These are phyloP conservation scores for Rhinella marina DNA, from an alignment of 2,797 vertebrate genomes.

Conservation along the genomic window DNA sequence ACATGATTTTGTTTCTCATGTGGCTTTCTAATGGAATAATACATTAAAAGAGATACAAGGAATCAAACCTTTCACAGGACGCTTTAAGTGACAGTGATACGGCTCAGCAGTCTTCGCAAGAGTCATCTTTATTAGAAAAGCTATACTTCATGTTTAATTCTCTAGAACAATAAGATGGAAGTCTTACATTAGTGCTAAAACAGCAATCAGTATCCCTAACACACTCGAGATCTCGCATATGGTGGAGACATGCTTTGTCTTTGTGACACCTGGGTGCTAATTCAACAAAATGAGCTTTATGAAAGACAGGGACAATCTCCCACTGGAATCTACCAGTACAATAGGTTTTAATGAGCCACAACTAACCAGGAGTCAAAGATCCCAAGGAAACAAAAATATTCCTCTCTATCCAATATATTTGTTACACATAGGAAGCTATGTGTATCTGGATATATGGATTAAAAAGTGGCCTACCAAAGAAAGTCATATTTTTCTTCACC, in stretches of 20 bases:
- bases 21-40: slow-evolving; percentile 36
- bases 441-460: neutral
- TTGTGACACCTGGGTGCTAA: neutral
- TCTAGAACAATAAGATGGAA: slow-evolving; percentile 26
- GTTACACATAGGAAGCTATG: neutral
- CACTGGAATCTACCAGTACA: neutral
- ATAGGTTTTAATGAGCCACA: neutral
- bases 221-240: neutral
- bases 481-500: too few relatives aligned
- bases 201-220: slow-evolving; percentile 10
- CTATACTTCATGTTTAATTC: slow-evolving; percentile 36
- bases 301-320: neutral
- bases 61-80: slow-evolving; percentile 9
- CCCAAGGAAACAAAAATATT: neutral
- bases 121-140: slow-evolving; percentile 17
- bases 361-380: neutral
- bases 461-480: neutral
- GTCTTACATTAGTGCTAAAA: neutral
- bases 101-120: slow-evolving; percentile 12
- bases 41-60: slow-evolving; percentile 24
- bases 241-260: neutral
- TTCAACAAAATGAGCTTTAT: neutral
- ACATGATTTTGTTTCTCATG: neutral
- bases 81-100: slow-evolving; percentile 16
- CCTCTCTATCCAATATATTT: neutral